phyloP scores from a whole-genome alignment of 2,113 vertebrate genomes.

The Micronycteris hirsuta region DNA sequence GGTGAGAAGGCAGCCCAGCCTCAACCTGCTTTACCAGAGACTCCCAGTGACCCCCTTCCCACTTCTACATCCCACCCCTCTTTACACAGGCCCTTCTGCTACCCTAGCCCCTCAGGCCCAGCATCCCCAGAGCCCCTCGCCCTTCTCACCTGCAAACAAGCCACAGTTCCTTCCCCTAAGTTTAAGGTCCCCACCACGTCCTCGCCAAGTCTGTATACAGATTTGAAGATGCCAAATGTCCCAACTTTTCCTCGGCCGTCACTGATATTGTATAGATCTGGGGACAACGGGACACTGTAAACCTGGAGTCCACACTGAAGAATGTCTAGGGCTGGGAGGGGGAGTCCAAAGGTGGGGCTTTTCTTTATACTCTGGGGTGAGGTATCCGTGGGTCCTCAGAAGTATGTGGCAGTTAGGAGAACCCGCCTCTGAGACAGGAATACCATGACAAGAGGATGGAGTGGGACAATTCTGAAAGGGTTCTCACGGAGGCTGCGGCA shows the following conservation, averaged over 20 bases:
- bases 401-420: neutral
- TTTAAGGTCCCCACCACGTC: slow-evolving; percentile 95
- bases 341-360: neutral
- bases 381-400: neutral
- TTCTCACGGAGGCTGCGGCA: slow-evolving; percentile 88
- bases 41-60: neutral
- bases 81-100: neutral
- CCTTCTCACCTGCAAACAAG: slow-evolving; percentile 91
- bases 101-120: neutral
- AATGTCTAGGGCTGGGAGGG: neutral
- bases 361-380: neutral
- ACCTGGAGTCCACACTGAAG: neutral
- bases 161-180: slow-evolving; percentile 95
- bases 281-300: neutral
- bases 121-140: neutral
- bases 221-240: slow-evolving; percentile 97
- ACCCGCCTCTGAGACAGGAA: neutral
- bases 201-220: slow-evolving; percentile 94
- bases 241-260: slow-evolving; percentile 94
- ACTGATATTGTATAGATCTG: slow-evolving; percentile 97
- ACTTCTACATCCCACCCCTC: neutral
- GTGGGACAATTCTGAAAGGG: neutral
- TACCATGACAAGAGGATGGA: neutral
- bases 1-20: neutral
- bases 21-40: neutral